Base-by-base conservation (phyloP, 2,888 invertebrate species). In the Callyntrura sp. region DNA sequence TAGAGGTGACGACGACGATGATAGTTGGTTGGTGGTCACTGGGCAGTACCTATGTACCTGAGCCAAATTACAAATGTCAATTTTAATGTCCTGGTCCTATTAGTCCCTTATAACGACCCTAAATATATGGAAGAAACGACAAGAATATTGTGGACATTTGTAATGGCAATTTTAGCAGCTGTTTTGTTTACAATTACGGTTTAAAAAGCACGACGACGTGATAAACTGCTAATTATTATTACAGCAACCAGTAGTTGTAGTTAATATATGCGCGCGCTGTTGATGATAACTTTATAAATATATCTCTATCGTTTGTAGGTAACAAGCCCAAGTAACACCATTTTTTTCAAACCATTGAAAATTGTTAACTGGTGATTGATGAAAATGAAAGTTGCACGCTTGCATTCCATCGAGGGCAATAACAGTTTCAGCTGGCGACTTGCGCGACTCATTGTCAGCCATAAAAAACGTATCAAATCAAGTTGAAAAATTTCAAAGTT, bases 331-430 rank as follows among this genome's bases (percentile, higher is more conserved):
- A 65, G 60, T n/a, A 78, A 25, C 17, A 1, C 12, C 25, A 14
- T 51, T 0, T 8, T 55, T n/a, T 70, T n/a, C n/a, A n/a, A n/a
- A 35, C 25, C 14, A 28, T 12, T 45, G 9, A 43, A 3, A 17
- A 8, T n/a, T n/a, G n/a, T n/a, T 12, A 76, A 14, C 1, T 25
- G 20, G 78, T 76, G 78, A 85, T 78, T 85, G 85, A 78, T 78
- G 85, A 85, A 85, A 85, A 85, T 76, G 85, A 85, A 85, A 85
- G 85, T 85, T 85, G 85, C 25, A 60, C 17, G 73, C 20, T 70
- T 85, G 48, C 78, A 85, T 85, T 85, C 85, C 78, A 65, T 62
- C 60, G 78, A 85, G 85, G 78, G 85, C 85, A 85, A 85, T 78
- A 85, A 85, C 85, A 85, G 78, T 85, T 85, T 83, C 25, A 83